Conservation (phyloP, 2,113 vertebrate species). For the Nothocercus nigrocapillus region DNA sequence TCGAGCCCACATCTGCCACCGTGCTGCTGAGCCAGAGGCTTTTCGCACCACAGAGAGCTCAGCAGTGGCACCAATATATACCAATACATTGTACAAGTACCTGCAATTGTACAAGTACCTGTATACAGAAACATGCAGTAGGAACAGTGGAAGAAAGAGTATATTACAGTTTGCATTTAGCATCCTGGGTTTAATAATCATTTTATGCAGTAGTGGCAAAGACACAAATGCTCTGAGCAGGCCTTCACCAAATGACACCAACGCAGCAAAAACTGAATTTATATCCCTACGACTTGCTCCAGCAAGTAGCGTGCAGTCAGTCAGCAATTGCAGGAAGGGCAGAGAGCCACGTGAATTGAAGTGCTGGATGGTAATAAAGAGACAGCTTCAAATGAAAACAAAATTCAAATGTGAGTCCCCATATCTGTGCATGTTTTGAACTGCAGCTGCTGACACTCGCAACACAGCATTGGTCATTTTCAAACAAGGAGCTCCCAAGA, state of each 20-base stretch:
- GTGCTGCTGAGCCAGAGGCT: not conserved
- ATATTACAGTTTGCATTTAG: not conserved
- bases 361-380: not conserved
- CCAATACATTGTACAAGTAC: not conserved
- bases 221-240: not conserved
- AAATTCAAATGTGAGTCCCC: not conserved
- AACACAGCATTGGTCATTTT: not conserved
- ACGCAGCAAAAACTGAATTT: not conserved
- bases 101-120: not conserved
- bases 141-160: accelerated
- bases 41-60: not conserved
- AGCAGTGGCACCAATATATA: accelerated
- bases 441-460: not conserved
- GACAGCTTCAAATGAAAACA: not conserved
- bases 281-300: not conserved
- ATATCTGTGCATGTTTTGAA: not conserved
- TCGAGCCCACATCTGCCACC: accelerated
- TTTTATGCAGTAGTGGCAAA: not conserved
- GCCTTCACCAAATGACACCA: not conserved
- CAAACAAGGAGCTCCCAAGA: not conserved
- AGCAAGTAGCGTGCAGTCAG: not conserved
- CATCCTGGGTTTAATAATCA: not conserved
- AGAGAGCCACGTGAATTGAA: not conserved
- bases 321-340: not conserved
- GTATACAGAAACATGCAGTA: not conserved